phyloP scores from a whole-genome alignment of 1,140 invertebrate species.

The Epicauta chinensis region DNA sequence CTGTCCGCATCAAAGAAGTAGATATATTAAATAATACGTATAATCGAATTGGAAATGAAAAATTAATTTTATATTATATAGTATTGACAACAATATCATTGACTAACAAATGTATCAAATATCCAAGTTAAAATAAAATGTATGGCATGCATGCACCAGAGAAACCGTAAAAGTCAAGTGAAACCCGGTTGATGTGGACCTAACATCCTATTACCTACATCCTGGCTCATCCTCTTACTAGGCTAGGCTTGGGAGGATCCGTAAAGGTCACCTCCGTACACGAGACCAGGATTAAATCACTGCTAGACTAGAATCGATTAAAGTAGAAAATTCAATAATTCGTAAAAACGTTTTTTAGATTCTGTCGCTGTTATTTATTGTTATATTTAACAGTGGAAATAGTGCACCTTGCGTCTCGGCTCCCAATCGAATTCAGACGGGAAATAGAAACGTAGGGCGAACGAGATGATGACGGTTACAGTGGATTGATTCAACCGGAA shows the following conservation, averaged over 20 bases:
- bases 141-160: background rate
- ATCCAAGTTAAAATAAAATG: too few species aligned
- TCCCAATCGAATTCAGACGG: background rate
- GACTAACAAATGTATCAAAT: too few species aligned
- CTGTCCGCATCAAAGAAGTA: too few species aligned
- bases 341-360: too few species aligned
- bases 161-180: conserved; percentile 31
- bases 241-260: background rate
- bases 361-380: background rate
- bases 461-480: conserved; percentile 6
- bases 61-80: too few species aligned
- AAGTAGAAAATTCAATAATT: too few species aligned
- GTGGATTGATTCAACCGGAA: conserved; percentile 14
- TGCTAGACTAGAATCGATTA: background rate
- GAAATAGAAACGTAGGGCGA: conserved; percentile 4
- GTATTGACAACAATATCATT: too few species aligned
- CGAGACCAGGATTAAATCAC: conserved; percentile 10
- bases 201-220: conserved; percentile 38
- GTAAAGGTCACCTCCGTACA: conserved; percentile 6
- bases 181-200: conserved; percentile 33
- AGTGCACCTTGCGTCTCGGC: conserved; percentile 12
- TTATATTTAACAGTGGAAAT: too few species aligned
- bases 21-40: too few species aligned
- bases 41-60: too few species aligned
- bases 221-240: conserved; percentile 35